phyloP scores from a whole-genome alignment of 2,888 invertebrate species.

The Platycnemis pennipes region DNA sequence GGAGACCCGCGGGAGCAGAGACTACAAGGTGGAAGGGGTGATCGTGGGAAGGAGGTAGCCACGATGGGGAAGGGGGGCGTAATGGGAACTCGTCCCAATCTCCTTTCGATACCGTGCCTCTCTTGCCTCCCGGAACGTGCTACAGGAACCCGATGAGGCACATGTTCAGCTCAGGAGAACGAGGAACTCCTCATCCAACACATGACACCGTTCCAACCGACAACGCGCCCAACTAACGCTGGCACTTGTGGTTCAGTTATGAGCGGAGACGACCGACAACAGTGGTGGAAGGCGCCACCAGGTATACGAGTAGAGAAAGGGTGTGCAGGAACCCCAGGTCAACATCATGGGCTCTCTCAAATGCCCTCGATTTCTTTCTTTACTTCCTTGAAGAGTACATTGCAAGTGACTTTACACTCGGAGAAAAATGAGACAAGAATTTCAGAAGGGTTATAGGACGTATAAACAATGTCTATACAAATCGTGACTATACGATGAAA shows the following conservation, averaged over 20 bases:
- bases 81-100: not conserved
- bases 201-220: not conserved
- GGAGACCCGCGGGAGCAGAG: not conserved
- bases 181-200: no score
- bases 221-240: not conserved
- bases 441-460: no score
- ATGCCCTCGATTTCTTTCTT: no score
- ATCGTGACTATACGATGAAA: no score
- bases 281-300: not conserved
- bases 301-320: not conserved
- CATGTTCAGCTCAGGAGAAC: not conserved
- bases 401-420: no score
- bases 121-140: not conserved
- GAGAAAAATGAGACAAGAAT: no score
- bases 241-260: not conserved
- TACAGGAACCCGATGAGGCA: not conserved
- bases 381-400: no score
- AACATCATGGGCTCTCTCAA: no score
- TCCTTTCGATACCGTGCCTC: not conserved
- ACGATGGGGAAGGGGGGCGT: not conserved
- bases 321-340: no score
- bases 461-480: no score
- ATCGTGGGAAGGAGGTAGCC: not conserved
- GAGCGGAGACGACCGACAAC: no score
- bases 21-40: no score